These are phyloP conservation scores for Echiichthys vipera DNA, from an alignment of 2,797 vertebrate genomes.

Conservation along the genomic window DNA sequence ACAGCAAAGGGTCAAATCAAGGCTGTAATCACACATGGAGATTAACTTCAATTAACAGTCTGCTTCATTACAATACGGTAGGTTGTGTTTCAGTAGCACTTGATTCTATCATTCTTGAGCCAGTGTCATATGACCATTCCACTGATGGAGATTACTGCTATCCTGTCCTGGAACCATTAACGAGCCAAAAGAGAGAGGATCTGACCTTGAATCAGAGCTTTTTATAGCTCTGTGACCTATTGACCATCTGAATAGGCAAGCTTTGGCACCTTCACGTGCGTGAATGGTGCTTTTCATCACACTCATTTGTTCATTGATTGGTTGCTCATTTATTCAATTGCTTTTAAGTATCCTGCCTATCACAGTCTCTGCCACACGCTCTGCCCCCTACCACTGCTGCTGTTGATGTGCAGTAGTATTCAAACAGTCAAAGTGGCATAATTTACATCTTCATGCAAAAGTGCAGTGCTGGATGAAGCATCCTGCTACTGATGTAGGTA, in stretches of 20 bases:
- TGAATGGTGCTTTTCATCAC: constrained; percentile 16
- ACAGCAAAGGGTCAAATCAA: not conserved
- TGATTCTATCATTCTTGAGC: not conserved
- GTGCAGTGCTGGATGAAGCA: constrained; percentile 22
- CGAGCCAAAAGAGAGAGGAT: constrained; percentile 28
- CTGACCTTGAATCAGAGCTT: constrained; percentile 59
- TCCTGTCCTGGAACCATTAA: constrained; percentile 48
- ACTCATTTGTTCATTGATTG: constrained; percentile 14
- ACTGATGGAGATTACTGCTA: constrained; percentile 42
- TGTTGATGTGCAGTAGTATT: not conserved
- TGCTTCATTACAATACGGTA: not conserved
- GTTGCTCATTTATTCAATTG: not conserved
- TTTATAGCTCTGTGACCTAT: constrained; percentile 42
- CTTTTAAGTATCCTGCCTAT: not conserved
- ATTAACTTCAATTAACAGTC: not conserved
- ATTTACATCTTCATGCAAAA: constrained; percentile 7
- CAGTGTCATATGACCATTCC: not conserved
- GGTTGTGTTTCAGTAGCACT: not conserved
- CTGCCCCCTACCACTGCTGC: constrained; percentile 1
- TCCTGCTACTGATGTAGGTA: not conserved
- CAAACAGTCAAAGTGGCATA: constrained; percentile 2
- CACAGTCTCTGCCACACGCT: not conserved
- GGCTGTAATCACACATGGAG: not conserved
- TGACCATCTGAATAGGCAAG: constrained; percentile 28
- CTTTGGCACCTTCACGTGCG: constrained; percentile 1